Conservation (phyloP, 2,797 vertebrate species). For the Discoglossus pictus region DNA sequence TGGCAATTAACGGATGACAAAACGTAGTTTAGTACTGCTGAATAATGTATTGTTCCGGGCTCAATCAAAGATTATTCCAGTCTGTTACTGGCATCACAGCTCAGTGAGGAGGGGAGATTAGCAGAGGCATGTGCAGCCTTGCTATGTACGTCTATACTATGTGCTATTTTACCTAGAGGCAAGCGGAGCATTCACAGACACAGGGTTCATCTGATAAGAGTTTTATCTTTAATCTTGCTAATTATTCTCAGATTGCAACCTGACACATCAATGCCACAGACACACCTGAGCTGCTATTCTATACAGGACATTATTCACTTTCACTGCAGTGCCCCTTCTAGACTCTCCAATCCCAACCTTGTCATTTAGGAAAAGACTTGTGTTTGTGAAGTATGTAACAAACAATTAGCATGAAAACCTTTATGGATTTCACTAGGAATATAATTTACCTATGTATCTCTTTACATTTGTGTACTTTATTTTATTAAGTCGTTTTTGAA, state of each 20-base stretch:
- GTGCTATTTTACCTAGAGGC: constrained; percentile 5
- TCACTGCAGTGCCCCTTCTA: no score
- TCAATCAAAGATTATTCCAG: constrained; percentile 47
- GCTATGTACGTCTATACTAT: background rate
- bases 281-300: background rate
- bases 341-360: no score
- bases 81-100: constrained; percentile 42
- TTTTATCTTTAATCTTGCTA: constrained; percentile 19
- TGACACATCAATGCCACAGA: background rate
- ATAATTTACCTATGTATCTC: no score
- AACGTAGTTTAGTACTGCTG: constrained; percentile 41
- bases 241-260: background rate
- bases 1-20: constrained; percentile 47
- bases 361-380: no score
- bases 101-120: constrained; percentile 26
- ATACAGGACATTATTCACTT: no score
- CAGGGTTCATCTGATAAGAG: constrained; percentile 20
- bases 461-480: no score
- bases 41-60: constrained; percentile 46
- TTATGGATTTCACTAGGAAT: no score
- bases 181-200: constrained; percentile 7
- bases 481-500: no score
- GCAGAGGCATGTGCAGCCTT: constrained; percentile 5
- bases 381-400: no score
- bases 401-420: no score